phyloP scores from a whole-genome alignment of 2,888 invertebrate genomes.

The Gastrophysa polygoni region DNA sequence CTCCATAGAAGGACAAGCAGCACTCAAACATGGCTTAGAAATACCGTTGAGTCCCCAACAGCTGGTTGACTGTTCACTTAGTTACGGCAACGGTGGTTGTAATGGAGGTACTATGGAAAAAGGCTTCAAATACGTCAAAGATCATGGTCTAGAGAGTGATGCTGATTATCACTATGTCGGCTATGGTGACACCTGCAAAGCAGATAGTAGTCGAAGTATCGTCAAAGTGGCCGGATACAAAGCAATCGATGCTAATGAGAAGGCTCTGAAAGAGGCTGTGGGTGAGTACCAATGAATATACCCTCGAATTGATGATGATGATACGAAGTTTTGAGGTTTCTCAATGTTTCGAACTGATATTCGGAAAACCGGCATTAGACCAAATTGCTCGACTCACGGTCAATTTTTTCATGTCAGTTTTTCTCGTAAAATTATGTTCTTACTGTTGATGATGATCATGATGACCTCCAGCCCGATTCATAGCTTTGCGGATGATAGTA shows the following conservation, averaged over 20 bases:
- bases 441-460: too few relatives aligned
- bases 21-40: slow-evolving; percentile 76
- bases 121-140: slow-evolving; percentile 79
- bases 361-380: too few relatives aligned
- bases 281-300: too few relatives aligned
- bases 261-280: slow-evolving; percentile 15
- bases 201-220: not conserved
- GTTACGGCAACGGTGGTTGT: slow-evolving; percentile 84
- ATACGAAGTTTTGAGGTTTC: too few relatives aligned
- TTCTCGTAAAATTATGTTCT: too few relatives aligned
- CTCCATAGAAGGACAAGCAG: slow-evolving; percentile 82
- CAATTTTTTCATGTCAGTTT: too few relatives aligned
- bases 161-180: slow-evolving; percentile 74
- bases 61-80: slow-evolving; percentile 72
- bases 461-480: too few relatives aligned
- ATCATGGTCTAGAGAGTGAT: slow-evolving; percentile 85
- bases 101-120: slow-evolving; percentile 78
- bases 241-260: not conserved
- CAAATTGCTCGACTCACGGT: too few relatives aligned
- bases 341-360: too few relatives aligned
- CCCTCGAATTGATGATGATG: too few relatives aligned
- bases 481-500: too few relatives aligned
- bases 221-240: not conserved
- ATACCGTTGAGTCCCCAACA: slow-evolving; percentile 85
- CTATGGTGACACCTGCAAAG: slow-evolving; percentile 18